phyloP scores from a whole-genome alignment of 2,888 invertebrate genomes.

The Rotaria magnacalcarata region DNA sequence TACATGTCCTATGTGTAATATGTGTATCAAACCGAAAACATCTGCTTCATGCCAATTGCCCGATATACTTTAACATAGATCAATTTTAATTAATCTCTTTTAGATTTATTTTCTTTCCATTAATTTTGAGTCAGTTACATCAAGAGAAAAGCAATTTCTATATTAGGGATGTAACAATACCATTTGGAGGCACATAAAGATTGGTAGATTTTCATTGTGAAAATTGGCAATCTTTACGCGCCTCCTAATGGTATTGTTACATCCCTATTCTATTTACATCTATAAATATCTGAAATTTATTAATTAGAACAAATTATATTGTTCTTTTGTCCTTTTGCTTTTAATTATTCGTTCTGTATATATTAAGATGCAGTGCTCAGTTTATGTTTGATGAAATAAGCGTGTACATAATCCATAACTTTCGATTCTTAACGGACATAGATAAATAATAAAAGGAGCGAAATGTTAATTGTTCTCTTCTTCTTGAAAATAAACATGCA shows the following conservation, averaged over 20 bases:
- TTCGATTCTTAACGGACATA: not conserved
- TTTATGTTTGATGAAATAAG: not conserved
- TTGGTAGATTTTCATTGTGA: too few species aligned
- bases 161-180: too few species aligned
- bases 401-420: not conserved
- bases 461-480: not conserved
- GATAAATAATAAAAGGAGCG: not conserved
- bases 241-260: too few species aligned
- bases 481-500: not conserved
- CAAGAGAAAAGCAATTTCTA: not conserved
- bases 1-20: conserved; percentile 23
- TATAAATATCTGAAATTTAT: not conserved
- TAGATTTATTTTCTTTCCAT: not conserved
- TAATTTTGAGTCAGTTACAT: not conserved
- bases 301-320: not conserved
- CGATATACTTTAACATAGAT: not conserved
- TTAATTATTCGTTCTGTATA: not conserved
- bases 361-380: not conserved
- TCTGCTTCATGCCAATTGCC: conserved; percentile 1
- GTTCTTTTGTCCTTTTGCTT: not conserved
- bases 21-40: conserved; percentile 13
- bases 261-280: not conserved
- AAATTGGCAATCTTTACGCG: too few species aligned
- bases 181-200: too few species aligned
- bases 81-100: not conserved